A percentile compares a stretch with the other conserved stretches of the same genome.
Conservation (phyloP, 2,888 invertebrate species). For the Acanthosoma haemorrhoidale region DNA sequence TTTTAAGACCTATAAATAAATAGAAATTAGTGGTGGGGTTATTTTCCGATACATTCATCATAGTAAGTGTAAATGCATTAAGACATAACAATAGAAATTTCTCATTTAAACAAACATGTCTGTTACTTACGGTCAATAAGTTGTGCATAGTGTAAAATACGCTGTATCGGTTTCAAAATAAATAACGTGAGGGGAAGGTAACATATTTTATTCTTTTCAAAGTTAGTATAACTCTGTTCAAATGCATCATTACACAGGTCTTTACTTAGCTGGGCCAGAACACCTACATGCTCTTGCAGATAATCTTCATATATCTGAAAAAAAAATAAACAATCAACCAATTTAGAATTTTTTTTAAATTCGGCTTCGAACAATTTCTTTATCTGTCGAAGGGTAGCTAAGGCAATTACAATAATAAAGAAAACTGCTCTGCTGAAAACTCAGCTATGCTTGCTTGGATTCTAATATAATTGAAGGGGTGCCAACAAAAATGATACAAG, state of each 20-base stretch:
- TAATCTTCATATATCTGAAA: conserved; percentile 62
- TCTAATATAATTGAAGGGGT: no score
- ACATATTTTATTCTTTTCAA: conserved; percentile 78
- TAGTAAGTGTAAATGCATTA: no score
- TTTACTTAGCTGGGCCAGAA: conserved; percentile 73
- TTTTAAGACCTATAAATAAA: conserved; percentile 46
- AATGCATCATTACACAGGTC: conserved; percentile 67
- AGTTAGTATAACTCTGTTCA: conserved; percentile 65
- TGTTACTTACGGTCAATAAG: conserved; percentile 65
- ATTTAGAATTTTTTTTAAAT: not conserved
- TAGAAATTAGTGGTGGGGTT: no score
- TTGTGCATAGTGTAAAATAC: conserved; percentile 70
- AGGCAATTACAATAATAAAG: no score
- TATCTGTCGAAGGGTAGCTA: not conserved
- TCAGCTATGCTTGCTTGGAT: no score
- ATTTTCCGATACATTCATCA: no score
- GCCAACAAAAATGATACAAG: no score
- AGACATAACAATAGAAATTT: no score
- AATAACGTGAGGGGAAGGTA: conserved; percentile 80
- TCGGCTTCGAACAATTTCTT: not conserved
- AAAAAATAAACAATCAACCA: conserved; percentile 14
- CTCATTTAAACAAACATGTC: no score
- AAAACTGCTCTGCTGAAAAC: no score
- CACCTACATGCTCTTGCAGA: conserved; percentile 66
- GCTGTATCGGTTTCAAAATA: conserved; percentile 74